A percentile compares a stretch with the other conserved stretches of the same genome.
Conservation (phyloP, 2,113 vertebrate species). For the Ursus arctos region DNA sequence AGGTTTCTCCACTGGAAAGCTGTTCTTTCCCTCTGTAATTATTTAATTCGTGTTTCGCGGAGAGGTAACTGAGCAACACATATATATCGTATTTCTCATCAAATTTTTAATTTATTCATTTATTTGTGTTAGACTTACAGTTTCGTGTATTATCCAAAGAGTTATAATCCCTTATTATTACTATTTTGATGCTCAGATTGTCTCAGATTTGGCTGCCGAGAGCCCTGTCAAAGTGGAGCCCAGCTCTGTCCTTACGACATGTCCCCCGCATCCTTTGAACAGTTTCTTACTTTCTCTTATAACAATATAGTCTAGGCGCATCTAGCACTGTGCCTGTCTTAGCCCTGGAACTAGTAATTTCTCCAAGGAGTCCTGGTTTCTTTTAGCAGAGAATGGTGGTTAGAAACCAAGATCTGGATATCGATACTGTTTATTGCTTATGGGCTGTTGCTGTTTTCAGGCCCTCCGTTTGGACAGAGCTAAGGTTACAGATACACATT, state of each 20-base stretch:
- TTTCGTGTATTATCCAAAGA: neutral
- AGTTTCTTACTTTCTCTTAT: neutral
- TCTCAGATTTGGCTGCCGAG: neutral
- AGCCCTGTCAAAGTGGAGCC: neutral
- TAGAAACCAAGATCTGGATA: neutral
- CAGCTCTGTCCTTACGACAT: neutral
- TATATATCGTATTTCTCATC: neutral
- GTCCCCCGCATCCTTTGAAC: neutral
- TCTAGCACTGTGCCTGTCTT: neutral
- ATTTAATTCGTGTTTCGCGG: neutral
- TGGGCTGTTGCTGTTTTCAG: neutral
- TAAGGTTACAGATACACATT: accelerated
- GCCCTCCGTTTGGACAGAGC: neutral
- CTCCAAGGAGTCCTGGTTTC: neutral
- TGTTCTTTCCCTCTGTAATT: neutral
- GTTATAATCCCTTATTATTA: neutral
- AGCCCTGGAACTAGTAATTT: neutral
- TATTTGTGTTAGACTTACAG: neutral
- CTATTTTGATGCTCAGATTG: neutral
- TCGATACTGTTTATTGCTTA: neutral
- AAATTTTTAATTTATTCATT: neutral
- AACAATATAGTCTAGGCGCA: neutral
- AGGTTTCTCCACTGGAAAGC: neutral
- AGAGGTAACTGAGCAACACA: neutral
- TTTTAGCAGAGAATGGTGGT: neutral